A percentile compares a stretch with the other conserved stretches of the same genome.
These are phyloP conservation scores for Microplitis mediator DNA, from an alignment of 1,140 invertebrate species.

Conservation along the genomic window DNA sequence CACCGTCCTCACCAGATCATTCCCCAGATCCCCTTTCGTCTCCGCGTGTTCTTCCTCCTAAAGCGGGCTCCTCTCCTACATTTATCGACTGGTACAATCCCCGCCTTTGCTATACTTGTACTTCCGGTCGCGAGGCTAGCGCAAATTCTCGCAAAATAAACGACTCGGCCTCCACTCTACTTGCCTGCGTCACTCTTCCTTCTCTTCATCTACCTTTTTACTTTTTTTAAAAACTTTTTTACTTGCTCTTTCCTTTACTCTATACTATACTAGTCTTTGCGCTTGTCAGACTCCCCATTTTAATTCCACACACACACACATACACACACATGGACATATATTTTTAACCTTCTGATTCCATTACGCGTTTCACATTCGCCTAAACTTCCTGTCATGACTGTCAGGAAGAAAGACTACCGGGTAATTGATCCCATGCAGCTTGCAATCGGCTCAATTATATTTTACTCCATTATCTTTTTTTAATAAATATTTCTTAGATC, in stretches of 20 bases:
- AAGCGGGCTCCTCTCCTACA: neutral
- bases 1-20: constrained; percentile 24
- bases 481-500: neutral
- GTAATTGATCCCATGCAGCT: constrained; percentile 20
- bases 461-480: neutral
- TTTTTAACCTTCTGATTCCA: constrained; percentile 39
- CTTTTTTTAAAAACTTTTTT: constrained; percentile 23
- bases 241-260: neutral
- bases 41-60: neutral
- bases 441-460: neutral
- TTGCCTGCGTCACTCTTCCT: neutral
- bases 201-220: constrained; percentile 5
- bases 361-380: constrained; percentile 36
- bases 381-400: constrained; percentile 47
- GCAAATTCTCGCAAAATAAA: constrained; percentile 53
- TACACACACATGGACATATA: constrained; percentile 1
- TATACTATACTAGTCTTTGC: neutral
- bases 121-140: constrained; percentile 47
- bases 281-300: neutral
- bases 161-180: constrained; percentile 12
- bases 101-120: constrained; percentile 47
- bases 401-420: constrained; percentile 37
- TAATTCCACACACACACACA: too few relatives aligned
- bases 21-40: constrained; percentile 15
- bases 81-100: neutral